Base-by-base conservation (phyloP, 2,797 vertebrate genomes). In the Echeneis naucrates region DNA sequence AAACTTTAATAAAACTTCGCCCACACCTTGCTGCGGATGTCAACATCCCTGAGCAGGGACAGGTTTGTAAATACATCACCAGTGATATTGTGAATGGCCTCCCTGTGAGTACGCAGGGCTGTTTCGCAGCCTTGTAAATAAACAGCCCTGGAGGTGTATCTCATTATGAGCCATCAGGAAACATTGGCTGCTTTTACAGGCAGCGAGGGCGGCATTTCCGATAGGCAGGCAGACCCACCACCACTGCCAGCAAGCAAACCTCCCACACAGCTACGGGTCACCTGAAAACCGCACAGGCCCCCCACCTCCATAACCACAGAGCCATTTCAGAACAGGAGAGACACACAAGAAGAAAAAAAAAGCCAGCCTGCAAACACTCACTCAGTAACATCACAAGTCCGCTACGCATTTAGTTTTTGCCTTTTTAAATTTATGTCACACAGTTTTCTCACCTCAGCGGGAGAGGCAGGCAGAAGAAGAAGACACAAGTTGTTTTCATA, bases 221-320 rank as follows among this genome's bases (percentile, higher is more conserved):
- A 86, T 86, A 82, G 85, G 80, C 78, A 66, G 68, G 81, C 80
- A 80, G 83, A 84, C 77, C 81, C 81, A 75, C 79, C 68, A 12
- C 84, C 68, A 12, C 84, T 38, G 76, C 65, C 78, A 78, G 77
- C 78, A 75, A 78, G 76, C 75, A 69, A 87, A 88, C 87, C 91
- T 89, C 89, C 89, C 89, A 91, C 89, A 82, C 84, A 85, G 87
- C 70, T 69, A 60, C 42, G 68, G 89, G 88, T 88, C 87, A 90
- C 78, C 75, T 87, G 72, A 77, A 77, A 83, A 81, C 83, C 87
- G 52, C 81, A 67, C 47, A 63, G 82, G 83, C 85, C 89, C 84
- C 87, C 85, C 81, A 86, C 72, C 30, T 52, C 74, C 65, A 82
- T 2, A 55, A 76, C 75, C 82, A 16, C 80, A 53, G 71, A n/a